Conservation (phyloP, 37 sponge, comb jelly and placozoan species). For the Aplysina aerophoba region DNA sequence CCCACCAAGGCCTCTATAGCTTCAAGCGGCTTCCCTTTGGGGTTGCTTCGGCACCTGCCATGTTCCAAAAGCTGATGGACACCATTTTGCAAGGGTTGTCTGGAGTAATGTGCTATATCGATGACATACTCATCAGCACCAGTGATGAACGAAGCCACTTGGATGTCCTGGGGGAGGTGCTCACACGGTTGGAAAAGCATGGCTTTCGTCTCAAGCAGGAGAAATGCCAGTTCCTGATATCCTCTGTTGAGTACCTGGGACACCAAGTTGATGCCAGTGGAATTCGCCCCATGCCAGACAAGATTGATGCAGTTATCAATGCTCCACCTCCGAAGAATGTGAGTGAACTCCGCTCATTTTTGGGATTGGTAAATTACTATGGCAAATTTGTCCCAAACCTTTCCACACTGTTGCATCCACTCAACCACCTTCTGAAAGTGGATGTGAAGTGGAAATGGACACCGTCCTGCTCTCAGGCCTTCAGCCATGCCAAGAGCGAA, state of each 20-base stretch:
- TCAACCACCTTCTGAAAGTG: neutral
- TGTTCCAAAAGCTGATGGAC: constrained; percentile 40
- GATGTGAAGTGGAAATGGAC: constrained; percentile 1
- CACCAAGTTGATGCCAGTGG: constrained; percentile 15
- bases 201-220: constrained; percentile 1
- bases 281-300: neutral
- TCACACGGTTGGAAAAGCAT: neutral
- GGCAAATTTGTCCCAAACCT: constrained; percentile 31
- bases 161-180: neutral
- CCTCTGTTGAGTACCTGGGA: constrained; percentile 25
- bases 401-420: constrained; percentile 6
- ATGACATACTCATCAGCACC: constrained; percentile 47
- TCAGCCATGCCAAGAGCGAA: neutral
- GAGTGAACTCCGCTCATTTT: constrained; percentile 11
- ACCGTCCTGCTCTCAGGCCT: neutral
- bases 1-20: constrained; percentile 25
- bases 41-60: constrained; percentile 34
- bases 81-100: constrained; percentile 25
- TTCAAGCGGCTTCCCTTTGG: constrained; percentile 44
- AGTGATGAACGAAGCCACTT: neutral
- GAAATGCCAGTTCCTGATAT: constrained; percentile 13
- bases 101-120: constrained; percentile 21
- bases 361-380: constrained; percentile 32
- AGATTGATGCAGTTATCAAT: constrained; percentile 21
- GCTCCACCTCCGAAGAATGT: neutral